Conservation (phyloP, 2,888 invertebrate genomes). For the Pristionchus maxplancki region DNA sequence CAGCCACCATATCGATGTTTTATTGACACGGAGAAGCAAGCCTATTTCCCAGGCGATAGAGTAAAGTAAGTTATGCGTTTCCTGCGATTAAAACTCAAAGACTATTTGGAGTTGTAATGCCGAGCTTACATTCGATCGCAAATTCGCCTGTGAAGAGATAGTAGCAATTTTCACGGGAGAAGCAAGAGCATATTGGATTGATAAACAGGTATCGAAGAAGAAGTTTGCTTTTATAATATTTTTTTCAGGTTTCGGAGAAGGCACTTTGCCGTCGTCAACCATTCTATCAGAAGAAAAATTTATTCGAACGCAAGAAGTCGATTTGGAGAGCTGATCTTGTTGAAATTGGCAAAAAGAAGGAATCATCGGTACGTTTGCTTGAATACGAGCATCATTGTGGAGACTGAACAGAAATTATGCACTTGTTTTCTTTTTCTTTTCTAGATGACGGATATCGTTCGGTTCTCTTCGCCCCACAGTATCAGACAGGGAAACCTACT, state of each 20-base stretch:
- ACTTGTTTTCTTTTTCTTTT: neutral
- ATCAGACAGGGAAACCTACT: neutral
- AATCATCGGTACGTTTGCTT: neutral
- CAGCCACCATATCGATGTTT: constrained; percentile 18
- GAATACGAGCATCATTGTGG: too few species aligned
- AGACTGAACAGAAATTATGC: too few species aligned
- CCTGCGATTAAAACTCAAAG: neutral
- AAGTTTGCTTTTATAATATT: neutral
- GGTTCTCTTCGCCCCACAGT: constrained; percentile 2
- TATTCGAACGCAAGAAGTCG: constrained; percentile 5
- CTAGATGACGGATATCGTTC: constrained; percentile 27
- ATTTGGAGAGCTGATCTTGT: neutral
- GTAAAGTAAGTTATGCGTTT: constrained; percentile 20
- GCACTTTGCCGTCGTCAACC: neutral
- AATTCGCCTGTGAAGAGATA: constrained; percentile 3
- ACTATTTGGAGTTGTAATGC: neutral
- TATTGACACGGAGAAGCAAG: constrained; percentile 9
- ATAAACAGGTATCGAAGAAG: neutral
- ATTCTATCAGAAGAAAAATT: neutral
- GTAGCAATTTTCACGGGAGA: constrained; percentile 14
- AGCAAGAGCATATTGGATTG: constrained; percentile 27
- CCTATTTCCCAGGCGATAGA: constrained; percentile 13
- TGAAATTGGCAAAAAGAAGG: neutral
- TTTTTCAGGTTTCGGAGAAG: neutral
- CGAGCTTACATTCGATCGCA: constrained; percentile 16